Percentiles rank a stretch among this genome's conserved stretches.
Conservation (phyloP, 1,140 invertebrate genomes). For the Drosophila bifasciata region DNA sequence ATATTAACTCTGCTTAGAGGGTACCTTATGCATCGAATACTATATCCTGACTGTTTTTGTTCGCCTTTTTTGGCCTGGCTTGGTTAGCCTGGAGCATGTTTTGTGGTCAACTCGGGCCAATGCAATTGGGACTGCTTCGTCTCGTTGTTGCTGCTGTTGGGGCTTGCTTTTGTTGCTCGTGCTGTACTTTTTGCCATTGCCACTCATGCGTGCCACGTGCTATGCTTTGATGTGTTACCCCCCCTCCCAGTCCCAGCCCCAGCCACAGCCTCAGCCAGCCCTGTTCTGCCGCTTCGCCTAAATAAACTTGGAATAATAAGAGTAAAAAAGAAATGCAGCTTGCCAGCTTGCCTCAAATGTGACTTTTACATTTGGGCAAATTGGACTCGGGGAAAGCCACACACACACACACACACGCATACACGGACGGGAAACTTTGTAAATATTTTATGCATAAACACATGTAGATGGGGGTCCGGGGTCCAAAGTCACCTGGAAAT, state of each 20-base stretch:
- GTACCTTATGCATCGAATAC: too few species aligned
- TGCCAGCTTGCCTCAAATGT: constrained; percentile 58
- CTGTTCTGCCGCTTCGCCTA: constrained; percentile 50
- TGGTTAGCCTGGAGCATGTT: constrained; percentile 63
- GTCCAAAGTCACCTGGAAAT: constrained; percentile 64
- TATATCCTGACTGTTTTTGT: neutral
- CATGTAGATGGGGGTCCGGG: constrained; percentile 38
- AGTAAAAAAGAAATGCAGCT: constrained; percentile 49
- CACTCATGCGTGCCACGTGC: constrained; percentile 81
- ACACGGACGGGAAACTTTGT: constrained; percentile 55
- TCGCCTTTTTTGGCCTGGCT: constrained; percentile 14
- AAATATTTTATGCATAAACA: constrained; percentile 82
- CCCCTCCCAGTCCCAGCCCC: too few species aligned
- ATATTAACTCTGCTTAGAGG: too few species aligned
- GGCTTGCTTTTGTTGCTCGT: constrained; percentile 32
- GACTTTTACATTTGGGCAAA: constrained; percentile 76
- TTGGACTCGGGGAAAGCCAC: constrained; percentile 73
- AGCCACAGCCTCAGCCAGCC: too few species aligned
- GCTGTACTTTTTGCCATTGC: constrained; percentile 73
- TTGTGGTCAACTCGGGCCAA: constrained; percentile 75
- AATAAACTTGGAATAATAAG: constrained; percentile 82
- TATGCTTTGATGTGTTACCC: constrained; percentile 74
- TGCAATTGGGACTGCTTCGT: constrained; percentile 66
- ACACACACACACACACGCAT: constrained; percentile 51
- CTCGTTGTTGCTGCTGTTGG: constrained; percentile 14